phyloP scores from a whole-genome alignment of 2,888 invertebrate genomes.

The Anoncus sp. region DNA sequence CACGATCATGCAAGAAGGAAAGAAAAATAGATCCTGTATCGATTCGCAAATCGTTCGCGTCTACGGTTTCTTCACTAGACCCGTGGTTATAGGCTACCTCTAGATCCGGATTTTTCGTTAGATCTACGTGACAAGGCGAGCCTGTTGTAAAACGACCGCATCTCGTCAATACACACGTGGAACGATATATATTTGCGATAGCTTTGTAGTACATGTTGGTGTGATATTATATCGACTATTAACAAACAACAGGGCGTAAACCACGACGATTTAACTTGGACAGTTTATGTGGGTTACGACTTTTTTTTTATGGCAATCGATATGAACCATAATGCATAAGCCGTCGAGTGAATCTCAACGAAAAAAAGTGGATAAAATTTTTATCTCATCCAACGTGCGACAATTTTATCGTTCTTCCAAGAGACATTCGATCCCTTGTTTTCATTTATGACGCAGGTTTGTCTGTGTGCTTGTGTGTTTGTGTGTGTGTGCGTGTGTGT shows the following conservation, averaged over 20 bases:
- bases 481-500: constrained; percentile 28
- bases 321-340: not conserved
- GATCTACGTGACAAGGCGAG: constrained; percentile 73
- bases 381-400: not conserved
- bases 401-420: constrained; percentile 53
- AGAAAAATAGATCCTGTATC: constrained; percentile 57
- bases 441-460: constrained; percentile 62
- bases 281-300: not conserved
- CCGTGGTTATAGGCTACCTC: constrained; percentile 22
- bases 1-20: constrained; percentile 11
- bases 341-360: not conserved
- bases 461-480: constrained; percentile 28
- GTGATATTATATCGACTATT: constrained; percentile 11
- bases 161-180: constrained; percentile 11
- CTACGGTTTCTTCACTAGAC: constrained; percentile 52
- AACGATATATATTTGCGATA: not conserved
- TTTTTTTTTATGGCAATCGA: not conserved
- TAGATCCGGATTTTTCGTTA: constrained; percentile 30
- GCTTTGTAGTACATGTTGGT: not conserved
- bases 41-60: constrained; percentile 58
- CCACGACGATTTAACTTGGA: not conserved
- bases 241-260: not conserved
- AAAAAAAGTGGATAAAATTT: not conserved
- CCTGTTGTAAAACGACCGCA: constrained; percentile 74
- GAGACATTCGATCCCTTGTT: constrained; percentile 72